Evolutionary conservation across 2,113 vertebrate species (phyloP).

Genomic region (Condylura cristata): DNA sequence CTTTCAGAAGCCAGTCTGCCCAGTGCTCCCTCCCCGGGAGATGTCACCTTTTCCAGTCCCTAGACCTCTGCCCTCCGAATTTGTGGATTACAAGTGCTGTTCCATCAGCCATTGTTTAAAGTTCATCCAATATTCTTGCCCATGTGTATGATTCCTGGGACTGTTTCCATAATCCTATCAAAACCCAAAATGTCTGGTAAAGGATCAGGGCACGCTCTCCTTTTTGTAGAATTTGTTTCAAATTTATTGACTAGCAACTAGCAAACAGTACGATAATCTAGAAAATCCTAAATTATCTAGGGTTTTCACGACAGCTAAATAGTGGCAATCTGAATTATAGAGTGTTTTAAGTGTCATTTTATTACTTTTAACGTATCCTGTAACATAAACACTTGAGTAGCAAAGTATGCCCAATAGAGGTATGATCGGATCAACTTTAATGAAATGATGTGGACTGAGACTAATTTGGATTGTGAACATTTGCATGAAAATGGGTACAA

Average conservation of each 20-base stretch:
- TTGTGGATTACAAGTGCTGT: background rate
- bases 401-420: constrained; percentile 65
- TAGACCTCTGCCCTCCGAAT: background rate
- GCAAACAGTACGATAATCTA: constrained; percentile 2
- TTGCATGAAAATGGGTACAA: constrained; percentile 71
- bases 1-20: background rate
- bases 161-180: constrained; percentile 26
- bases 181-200: constrained; percentile 38
- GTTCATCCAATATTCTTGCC: background rate
- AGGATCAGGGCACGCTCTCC: background rate
- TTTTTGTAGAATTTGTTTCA: background rate
- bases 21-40: background rate
- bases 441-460: constrained; percentile 67
- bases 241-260: constrained; percentile 14
- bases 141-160: constrained; percentile 10
- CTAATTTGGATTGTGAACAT: constrained; percentile 70
- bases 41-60: background rate
- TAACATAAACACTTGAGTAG: constrained; percentile 69
- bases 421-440: constrained; percentile 70
- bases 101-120: constrained; percentile 18
- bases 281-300: constrained; percentile 59
- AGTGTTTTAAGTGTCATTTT: constrained; percentile 65
- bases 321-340: constrained; percentile 55
- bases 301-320: constrained; percentile 50
- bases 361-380: constrained; percentile 58